Base-by-base conservation (phyloP, 2,888 invertebrate genomes). In the Cistogaster globosa region DNA sequence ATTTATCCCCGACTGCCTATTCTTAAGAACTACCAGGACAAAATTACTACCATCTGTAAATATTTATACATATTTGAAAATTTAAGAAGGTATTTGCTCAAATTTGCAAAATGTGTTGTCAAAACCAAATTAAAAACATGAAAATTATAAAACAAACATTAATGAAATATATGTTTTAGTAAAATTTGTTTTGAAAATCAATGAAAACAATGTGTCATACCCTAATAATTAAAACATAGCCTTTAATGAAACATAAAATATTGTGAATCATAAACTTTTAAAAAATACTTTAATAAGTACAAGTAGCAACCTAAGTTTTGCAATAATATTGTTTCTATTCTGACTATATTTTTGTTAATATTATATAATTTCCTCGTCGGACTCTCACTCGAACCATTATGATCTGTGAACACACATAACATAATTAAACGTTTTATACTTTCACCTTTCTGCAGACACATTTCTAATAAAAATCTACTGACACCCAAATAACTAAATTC, bases 121-220 rank as follows among this genome's bases (percentile, higher is more conserved):
- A 55, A 18, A 55, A 55, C 53, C 20, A 55, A 55, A 55, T 11
- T 55, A 11, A 55, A 11, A 55, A 55, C 53, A 20, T 20, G 53
- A 55, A 55, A 55, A 51, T n/a, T n/a, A n/a, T n/a, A n/a, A n/a
- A n/a, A n/a, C n/a, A n/a, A n/a, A n/a, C n/a, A n/a, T n/a, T n/a
- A 51, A 51, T 51, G 51, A 51, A 51, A 51, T 51, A n/a, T 51
- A 51, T 51, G 9, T 55, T 11, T 55, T 55, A 55, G 55, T 22
- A 11, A 20, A 55, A 55, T 8, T 22, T 22, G 22, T 55, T 20
- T 22, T 55, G 9, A 20, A 55, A 55, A 55, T 55, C 2, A 55
- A 55, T 9, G 20, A 55, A 20, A 22, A 55, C 9, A 55, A 55
- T 55, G 55, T 22, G 22, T 5, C 55, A 20, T 55, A 55, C 11